phyloP scores from a whole-genome alignment of 2,113 vertebrate genomes.

The Raphicerus campestris region DNA sequence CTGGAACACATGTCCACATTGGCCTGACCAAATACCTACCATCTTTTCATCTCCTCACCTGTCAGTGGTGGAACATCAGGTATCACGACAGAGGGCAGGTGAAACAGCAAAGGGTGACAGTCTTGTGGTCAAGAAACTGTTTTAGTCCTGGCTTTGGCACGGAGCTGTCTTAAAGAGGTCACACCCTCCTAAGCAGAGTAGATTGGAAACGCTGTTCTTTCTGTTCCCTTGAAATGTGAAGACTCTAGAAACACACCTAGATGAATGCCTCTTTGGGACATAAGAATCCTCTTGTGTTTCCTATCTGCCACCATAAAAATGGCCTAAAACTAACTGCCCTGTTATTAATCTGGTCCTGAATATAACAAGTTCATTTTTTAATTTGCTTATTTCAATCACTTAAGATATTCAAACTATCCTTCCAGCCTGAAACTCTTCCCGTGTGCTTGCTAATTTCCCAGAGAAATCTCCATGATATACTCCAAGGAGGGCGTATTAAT shows the following conservation, averaged over 20 bases:
- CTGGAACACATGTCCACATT: not conserved
- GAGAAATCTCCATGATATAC: constrained; percentile 10
- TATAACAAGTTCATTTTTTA: constrained; percentile 18
- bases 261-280: not conserved
- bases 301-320: not conserved
- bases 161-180: not conserved
- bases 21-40: not conserved
- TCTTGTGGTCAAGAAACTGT: not conserved
- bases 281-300: not conserved
- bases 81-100: not conserved
- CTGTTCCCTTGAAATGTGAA: not conserved
- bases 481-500: constrained; percentile 29
- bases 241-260: not conserved
- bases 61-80: not conserved
- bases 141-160: not conserved
- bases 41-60: not conserved
- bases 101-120: fast-evolving
- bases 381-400: constrained; percentile 38
- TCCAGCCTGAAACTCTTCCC: not conserved
- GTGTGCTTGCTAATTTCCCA: constrained; percentile 42
- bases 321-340: not conserved
- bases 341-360: not conserved
- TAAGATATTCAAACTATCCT: not conserved
- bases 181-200: not conserved
- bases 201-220: not conserved